Conservation (phyloP, 2,113 vertebrate species). For the Clarias magur region DNA sequence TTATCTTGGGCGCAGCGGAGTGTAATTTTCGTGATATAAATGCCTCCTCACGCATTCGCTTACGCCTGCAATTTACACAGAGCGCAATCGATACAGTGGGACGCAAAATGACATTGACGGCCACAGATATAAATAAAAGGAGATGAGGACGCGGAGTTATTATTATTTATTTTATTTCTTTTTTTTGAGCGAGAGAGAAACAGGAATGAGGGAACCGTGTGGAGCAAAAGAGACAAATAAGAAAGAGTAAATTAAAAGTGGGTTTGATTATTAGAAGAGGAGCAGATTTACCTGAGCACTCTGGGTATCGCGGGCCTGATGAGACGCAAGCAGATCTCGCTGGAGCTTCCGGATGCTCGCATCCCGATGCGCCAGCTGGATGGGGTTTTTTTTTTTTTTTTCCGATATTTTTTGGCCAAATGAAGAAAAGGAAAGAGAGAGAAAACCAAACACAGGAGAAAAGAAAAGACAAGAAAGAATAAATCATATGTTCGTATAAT, state of each 20-base stretch:
- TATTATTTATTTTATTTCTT: neutral
- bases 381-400: conserved; percentile 43
- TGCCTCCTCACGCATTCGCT: conserved; percentile 73
- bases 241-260: conserved; percentile 60
- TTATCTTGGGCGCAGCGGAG: conserved; percentile 65
- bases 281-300: conserved; percentile 72
- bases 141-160: conserved; percentile 38
- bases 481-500: conserved; percentile 53
- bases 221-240: conserved; percentile 1
- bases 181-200: conserved; percentile 58
- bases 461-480: conserved; percentile 50
- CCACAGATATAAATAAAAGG: no score
- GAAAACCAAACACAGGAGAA: neutral
- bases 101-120: conserved; percentile 51
- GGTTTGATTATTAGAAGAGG: conserved; percentile 64
- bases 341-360: conserved; percentile 63
- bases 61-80: conserved; percentile 74
- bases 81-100: conserved; percentile 70
- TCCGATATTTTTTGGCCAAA: neutral
- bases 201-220: neutral
- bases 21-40: conserved; percentile 71
- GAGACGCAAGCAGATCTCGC: conserved; percentile 61
- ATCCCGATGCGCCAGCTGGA: conserved; percentile 66
- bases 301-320: conserved; percentile 70
- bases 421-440: conserved; percentile 59